Evolutionary conservation across 2,888 invertebrate genomes (phyloP), one percentile per base, ranked within the genome.

Genomic region (Epinotia brunnichana): DNA sequence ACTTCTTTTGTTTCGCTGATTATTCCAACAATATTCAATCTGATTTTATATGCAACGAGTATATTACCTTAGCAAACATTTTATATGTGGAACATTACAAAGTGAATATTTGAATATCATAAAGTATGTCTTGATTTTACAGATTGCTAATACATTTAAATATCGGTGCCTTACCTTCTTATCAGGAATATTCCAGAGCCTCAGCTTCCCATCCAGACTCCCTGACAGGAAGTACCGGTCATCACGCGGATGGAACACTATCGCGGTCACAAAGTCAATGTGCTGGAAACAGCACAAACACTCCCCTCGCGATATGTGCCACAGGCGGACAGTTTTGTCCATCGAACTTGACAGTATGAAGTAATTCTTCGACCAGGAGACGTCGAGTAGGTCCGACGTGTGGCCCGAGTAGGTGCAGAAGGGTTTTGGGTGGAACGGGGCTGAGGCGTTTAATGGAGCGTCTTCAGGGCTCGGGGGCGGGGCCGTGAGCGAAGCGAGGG

Each of bases 181-280:
- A 86, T 99, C 99, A 0, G 99, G 99, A 84, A 99, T 99, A 90
- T 99, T 99, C 99, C 99, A 99, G 9, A 99, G 92, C n/a, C 99
- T 94, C 64, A 99, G 94, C 90, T 99, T 99, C 1, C 99, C 99
- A 89, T 99, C 99, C 61, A 99, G 92, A 21, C 99, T 99, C 17
- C 99, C 99, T 74, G 99, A 99, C 48, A 99, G 93, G 90, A 99
- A 99, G 89, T 99, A 96, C 35, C 97, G 91, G 86, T 97, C 97
- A 81, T 97, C 97, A 70, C 97, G 94, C 1, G 99, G 99, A 91
- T 99, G 99, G 89, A 99, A 99, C 69, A 98, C 99, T 81, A 99
- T 99, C 0, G 99, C 99, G 0, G 99, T 99, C 69, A 99, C 99
- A 87, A 99, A 99, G 91, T 99, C 99, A 77, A 99, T 98, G 86